Evolutionary conservation across 1,140 invertebrate genomes (phyloP).

Genomic region (Palaemon carinicauda): DNA sequence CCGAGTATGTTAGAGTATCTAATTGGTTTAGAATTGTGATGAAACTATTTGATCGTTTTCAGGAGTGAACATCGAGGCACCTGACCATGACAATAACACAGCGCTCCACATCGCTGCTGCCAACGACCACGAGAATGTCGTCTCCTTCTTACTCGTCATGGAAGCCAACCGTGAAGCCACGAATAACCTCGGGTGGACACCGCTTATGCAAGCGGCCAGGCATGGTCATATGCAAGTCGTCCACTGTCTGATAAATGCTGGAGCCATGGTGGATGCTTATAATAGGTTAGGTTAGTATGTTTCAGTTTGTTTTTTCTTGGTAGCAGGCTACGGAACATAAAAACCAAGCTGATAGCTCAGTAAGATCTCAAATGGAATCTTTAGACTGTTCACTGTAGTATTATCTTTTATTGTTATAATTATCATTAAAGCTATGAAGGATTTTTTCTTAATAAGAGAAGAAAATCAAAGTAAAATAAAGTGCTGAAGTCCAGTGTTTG

Average conservation of each 20-base stretch:
- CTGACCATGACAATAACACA: conserved; percentile 47
- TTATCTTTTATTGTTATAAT: too few relatives aligned
- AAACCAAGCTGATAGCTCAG: too few relatives aligned
- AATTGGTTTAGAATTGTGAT: background rate
- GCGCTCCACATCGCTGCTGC: conserved; percentile 45
- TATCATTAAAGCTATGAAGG: too few relatives aligned
- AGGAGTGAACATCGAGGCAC: conserved; percentile 21
- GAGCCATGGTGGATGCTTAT: conserved; percentile 5
- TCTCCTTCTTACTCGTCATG: background rate
- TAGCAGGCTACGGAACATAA: too few relatives aligned
- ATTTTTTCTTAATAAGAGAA: too few relatives aligned
- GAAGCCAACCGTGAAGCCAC: conserved; percentile 9
- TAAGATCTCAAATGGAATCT: too few relatives aligned
- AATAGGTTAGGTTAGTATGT: conserved; percentile 34
- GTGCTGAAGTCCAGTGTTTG: too few relatives aligned
- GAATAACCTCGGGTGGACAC: conserved; percentile 41
- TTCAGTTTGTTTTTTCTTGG: too few relatives aligned
- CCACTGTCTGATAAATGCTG: conserved; percentile 13
- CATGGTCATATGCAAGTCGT: conserved; percentile 42
- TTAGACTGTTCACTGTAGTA: too few relatives aligned
- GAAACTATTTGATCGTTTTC: background rate
- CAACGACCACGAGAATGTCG: conserved; percentile 34
- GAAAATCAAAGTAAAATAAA: too few relatives aligned
- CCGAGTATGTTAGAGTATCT: background rate
- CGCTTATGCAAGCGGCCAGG: conserved; percentile 45